Evolutionary conservation across 2,113 vertebrate genomes (phyloP).

Genomic region (Fregata magnificens): DNA sequence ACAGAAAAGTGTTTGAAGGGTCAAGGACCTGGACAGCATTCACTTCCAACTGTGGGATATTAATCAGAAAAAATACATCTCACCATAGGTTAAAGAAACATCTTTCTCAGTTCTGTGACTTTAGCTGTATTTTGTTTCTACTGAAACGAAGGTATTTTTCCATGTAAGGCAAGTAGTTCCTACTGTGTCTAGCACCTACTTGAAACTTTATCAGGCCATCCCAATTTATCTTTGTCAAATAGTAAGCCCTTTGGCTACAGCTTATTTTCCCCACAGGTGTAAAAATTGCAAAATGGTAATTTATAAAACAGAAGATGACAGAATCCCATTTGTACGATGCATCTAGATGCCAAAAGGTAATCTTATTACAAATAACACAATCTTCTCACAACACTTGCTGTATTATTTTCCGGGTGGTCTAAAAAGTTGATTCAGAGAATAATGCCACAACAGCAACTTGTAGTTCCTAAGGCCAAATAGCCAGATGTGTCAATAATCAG

Average conservation of each 20-base stretch:
- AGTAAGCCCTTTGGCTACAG: conserved; percentile 52
- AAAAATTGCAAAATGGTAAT: conserved; percentile 71
- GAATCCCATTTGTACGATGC: conserved; percentile 61
- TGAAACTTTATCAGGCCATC: conserved; percentile 49
- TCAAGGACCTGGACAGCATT: conserved; percentile 48
- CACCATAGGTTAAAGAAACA: conserved; percentile 34
- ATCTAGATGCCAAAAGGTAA: conserved; percentile 75
- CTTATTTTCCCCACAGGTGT: conserved; percentile 74
- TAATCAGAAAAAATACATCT: conserved; percentile 42
- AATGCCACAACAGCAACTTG: conserved; percentile 81
- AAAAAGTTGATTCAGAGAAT: conserved; percentile 80
- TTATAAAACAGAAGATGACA: conserved; percentile 72
- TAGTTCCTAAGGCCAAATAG: conserved; percentile 77
- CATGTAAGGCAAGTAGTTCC: conserved; percentile 40
- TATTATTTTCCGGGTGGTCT: conserved; percentile 83
- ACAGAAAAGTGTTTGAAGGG: conserved; percentile 37
- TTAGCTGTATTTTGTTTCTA: conserved; percentile 24
- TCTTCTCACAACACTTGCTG: conserved; percentile 72
- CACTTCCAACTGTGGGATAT: conserved; percentile 23
- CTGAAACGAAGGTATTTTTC: conserved; percentile 26
- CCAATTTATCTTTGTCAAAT: conserved; percentile 70
- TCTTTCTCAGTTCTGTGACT: conserved; percentile 16
- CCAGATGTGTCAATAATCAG: conserved; percentile 89
- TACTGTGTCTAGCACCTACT: conserved; percentile 48
- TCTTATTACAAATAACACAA: conserved; percentile 74